Percentiles rank a stretch among this genome's conserved stretches.
Conservation (phyloP, 2,888 invertebrate species). For the Malthinus flaveolus region DNA sequence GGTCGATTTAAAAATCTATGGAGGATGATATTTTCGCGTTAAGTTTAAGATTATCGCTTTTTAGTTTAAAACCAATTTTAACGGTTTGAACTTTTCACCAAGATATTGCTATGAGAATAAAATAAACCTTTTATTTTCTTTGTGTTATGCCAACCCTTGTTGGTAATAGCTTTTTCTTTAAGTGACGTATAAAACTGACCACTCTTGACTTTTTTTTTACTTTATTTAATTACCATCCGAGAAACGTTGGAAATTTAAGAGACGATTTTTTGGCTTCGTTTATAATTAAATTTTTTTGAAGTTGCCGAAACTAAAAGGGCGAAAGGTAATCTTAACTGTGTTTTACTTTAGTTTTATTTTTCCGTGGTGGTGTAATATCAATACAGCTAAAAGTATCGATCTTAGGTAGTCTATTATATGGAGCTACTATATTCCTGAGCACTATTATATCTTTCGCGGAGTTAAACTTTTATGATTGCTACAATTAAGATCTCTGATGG, state of each 20-base stretch:
- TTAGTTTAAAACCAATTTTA: conserved; percentile 18
- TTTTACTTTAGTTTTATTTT: no score
- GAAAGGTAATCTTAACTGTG: no score
- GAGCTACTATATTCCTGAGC: no score
- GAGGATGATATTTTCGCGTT: conserved; percentile 12
- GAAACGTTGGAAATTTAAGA: not conserved
- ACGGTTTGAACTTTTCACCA: conserved; percentile 15
- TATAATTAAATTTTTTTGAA: no score
- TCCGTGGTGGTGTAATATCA: no score
- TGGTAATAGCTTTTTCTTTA: conserved; percentile 10
- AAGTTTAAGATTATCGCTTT: conserved; percentile 13
- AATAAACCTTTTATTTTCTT: conserved; percentile 24
- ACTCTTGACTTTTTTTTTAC: conserved; percentile 8
- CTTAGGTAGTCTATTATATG: no score
- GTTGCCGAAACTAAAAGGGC: no score
- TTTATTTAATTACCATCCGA: conserved; percentile 13
- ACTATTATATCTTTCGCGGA: no score
- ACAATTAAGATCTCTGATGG: no score
- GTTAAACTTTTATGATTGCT: no score
- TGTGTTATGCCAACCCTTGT: conserved; percentile 12
- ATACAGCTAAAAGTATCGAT: no score
- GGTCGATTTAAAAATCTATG: conserved; percentile 4
- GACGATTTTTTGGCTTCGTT: not conserved
- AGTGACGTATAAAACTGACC: conserved; percentile 11
- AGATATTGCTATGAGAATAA: conserved; percentile 20